phyloP scores from a whole-genome alignment of 2,888 invertebrate species.

The Ectobius pallidus region DNA sequence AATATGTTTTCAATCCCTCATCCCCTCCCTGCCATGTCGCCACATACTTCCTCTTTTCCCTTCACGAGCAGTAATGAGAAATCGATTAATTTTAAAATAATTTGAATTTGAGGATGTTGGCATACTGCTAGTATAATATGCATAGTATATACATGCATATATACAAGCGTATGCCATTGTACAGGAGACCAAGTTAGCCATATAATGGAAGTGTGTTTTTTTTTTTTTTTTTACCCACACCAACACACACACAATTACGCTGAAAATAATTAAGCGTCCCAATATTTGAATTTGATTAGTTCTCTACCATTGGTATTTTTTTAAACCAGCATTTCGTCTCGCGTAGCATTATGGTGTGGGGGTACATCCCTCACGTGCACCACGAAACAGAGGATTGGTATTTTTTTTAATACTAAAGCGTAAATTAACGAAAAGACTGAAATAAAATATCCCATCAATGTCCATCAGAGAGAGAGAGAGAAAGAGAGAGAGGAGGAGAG shows the following conservation, averaged over 20 bases:
- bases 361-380: not conserved
- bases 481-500: constrained; percentile 9
- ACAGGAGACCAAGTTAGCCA: constrained; percentile 5
- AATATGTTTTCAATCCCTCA: constrained; percentile 13
- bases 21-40: not conserved
- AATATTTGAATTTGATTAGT: constrained; percentile 32
- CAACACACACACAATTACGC: constrained; percentile 21
- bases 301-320: constrained; percentile 12
- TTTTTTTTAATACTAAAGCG: constrained; percentile 3
- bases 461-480: constrained; percentile 4
- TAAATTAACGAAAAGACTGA: constrained; percentile 15
- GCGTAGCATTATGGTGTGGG: not conserved
- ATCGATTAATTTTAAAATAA: constrained; percentile 42
- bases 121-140: constrained; percentile 18
- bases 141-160: constrained; percentile 6
- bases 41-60: constrained; percentile 17
- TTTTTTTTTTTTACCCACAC: constrained; percentile 15
- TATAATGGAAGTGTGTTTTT: constrained; percentile 25
- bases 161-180: constrained; percentile 9
- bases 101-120: constrained; percentile 40
- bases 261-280: constrained; percentile 25
- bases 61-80: constrained; percentile 34
- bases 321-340: not conserved
- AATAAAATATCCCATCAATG: constrained; percentile 25
- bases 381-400: not conserved